Conservation (phyloP, 2,888 invertebrate genomes). For the Epinotia demarniana region DNA sequence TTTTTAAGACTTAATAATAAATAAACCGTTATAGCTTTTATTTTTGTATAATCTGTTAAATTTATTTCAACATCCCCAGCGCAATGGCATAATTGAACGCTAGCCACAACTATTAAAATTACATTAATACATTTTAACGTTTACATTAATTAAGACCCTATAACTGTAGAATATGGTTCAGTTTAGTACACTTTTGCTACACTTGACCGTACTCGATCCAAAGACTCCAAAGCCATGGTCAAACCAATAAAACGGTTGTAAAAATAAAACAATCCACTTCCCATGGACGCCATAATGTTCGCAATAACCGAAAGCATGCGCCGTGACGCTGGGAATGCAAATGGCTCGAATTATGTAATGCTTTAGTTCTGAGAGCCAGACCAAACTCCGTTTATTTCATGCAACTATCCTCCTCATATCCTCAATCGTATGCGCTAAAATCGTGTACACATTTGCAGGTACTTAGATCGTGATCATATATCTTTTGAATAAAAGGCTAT, state of each 20-base stretch:
- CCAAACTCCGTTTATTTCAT: neutral
- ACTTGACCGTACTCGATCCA: neutral
- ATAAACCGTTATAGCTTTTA: too few species aligned
- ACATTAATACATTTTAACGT: too few species aligned
- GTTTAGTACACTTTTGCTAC: neutral
- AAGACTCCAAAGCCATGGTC: slow-evolving; percentile 16
- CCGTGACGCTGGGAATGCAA: slow-evolving; percentile 36
- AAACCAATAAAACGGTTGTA: slow-evolving; percentile 29
- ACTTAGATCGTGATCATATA: neutral
- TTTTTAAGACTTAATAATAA: too few species aligned
- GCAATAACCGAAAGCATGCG: slow-evolving; percentile 26
- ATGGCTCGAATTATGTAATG: slow-evolving; percentile 24
- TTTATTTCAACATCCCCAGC: neutral
- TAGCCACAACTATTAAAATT: neutral
- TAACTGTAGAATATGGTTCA: neutral
- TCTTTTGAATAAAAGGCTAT: neutral
- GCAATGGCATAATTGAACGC: neutral
- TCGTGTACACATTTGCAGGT: neutral
- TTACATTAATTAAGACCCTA: neutral
- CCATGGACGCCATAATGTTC: slow-evolving; percentile 35
- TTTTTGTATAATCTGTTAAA: too few species aligned
- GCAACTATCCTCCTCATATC: neutral
- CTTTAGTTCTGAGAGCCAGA: neutral
- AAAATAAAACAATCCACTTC: slow-evolving; percentile 28
- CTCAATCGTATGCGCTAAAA: neutral